These are phyloP conservation scores for Pocillopora damicornis DNA, from an alignment of 64 coral and sea anemone genomes.

Conservation along the genomic window DNA sequence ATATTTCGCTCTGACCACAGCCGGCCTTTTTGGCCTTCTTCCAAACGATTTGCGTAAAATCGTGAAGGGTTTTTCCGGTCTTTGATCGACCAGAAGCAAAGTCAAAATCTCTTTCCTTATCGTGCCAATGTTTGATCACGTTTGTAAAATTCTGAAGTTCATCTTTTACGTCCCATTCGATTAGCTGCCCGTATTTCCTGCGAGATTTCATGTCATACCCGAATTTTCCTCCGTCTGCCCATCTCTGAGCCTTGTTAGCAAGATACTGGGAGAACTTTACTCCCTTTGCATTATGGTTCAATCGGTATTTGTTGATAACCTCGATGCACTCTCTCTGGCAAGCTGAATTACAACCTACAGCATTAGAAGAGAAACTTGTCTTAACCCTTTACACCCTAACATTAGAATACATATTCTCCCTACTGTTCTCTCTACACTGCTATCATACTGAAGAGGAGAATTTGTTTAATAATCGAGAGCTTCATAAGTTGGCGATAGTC, in stretches of 20 bases:
- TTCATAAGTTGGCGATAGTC: too few species aligned
- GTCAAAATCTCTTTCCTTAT: constrained; percentile 82
- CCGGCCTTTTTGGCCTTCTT: constrained; percentile 76
- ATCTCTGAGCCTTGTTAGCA: constrained; percentile 69
- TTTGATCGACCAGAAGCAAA: constrained; percentile 52
- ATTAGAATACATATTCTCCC: too few species aligned
- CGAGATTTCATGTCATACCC: constrained; percentile 82
- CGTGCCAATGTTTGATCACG: constrained; percentile 86
- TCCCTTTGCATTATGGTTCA: constrained; percentile 61
- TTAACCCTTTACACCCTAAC: background rate
- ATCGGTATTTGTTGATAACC: constrained; percentile 76
- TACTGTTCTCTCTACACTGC: too few species aligned
- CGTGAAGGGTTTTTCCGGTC: constrained; percentile 77
- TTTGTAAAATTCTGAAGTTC: constrained; percentile 65
- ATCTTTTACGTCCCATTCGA: constrained; percentile 85
- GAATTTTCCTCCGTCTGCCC: constrained; percentile 83
- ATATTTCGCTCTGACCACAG: constrained; percentile 67
- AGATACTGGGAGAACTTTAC: constrained; percentile 61
- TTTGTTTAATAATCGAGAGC: too few species aligned
- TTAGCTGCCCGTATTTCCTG: constrained; percentile 85
- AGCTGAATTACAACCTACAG: constrained; percentile 47
- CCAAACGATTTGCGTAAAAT: constrained; percentile 91
- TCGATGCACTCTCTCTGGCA: constrained; percentile 83
- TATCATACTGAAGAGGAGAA: too few species aligned
- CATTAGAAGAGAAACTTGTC: background rate